phyloP scores from a whole-genome alignment of 2,888 invertebrate genomes.

The Fragum whitleyi region DNA sequence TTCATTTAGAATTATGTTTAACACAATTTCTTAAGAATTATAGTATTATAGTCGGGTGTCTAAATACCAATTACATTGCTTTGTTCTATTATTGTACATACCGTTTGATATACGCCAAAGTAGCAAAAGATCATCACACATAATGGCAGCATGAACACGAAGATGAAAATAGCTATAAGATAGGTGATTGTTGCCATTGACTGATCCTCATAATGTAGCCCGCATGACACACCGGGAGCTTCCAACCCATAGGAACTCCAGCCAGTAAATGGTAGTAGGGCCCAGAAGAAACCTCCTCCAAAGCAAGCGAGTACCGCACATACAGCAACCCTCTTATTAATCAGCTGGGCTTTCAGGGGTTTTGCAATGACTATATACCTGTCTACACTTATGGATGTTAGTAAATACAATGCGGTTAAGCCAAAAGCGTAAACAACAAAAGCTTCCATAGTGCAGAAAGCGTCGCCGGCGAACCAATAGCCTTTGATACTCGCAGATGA shows the following conservation, averaged over 20 bases:
- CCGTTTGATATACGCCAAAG: conserved; percentile 73
- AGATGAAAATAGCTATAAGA: conserved; percentile 72
- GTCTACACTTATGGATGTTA: conserved; percentile 75
- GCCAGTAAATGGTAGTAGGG: conserved; percentile 74
- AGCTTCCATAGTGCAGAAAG: conserved; percentile 68
- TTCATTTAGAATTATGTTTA: too few species aligned
- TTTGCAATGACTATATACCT: conserved; percentile 76
- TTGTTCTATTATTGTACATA: too few species aligned
- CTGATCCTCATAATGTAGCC: conserved; percentile 69
- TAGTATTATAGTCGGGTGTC: too few species aligned
- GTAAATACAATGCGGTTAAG: conserved; percentile 70
- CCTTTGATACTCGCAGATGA: conserved; percentile 58
- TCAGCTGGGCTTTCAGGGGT: conserved; percentile 66
- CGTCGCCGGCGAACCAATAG: conserved; percentile 58
- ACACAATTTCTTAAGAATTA: too few species aligned
- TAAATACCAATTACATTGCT: too few species aligned
- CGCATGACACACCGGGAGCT: conserved; percentile 71
- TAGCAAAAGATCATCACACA: conserved; percentile 71
- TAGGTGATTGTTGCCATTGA: conserved; percentile 68
- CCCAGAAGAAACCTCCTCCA: conserved; percentile 71
- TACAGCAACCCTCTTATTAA: conserved; percentile 66
- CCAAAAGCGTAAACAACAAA: conserved; percentile 76
- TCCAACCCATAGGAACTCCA: conserved; percentile 78
- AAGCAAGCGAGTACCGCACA: conserved; percentile 55
- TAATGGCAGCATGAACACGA: conserved; percentile 73